Conservation (phyloP, 1,140 invertebrate genomes). For the Lithobius niger region DNA sequence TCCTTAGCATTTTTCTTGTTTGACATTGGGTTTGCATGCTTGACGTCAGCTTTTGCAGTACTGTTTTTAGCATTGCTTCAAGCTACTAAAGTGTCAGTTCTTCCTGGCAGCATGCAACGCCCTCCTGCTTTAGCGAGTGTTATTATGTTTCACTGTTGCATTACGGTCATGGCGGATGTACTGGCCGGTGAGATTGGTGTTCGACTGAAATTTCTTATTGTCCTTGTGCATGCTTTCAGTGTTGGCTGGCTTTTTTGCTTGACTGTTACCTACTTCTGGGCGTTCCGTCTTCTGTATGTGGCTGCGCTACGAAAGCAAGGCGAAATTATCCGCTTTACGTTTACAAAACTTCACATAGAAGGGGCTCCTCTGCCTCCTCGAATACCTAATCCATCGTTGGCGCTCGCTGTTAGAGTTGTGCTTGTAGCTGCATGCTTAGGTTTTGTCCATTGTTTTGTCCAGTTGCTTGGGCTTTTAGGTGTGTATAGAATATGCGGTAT, state of each 20-base stretch:
- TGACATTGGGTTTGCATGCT: conserved; percentile 63
- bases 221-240: not conserved
- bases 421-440: conserved; percentile 69
- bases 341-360: conserved; percentile 28
- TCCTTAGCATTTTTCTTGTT: conserved; percentile 65
- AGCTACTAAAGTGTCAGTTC: conserved; percentile 38
- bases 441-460: conserved; percentile 59
- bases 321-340: conserved; percentile 28
- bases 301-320: conserved; percentile 31
- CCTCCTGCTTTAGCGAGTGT: conserved; percentile 56
- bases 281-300: conserved; percentile 44
- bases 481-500: conserved; percentile 39
- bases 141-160: conserved; percentile 56
- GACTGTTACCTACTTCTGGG: conserved; percentile 66
- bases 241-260: conserved; percentile 48
- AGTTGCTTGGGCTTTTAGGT: conserved; percentile 67
- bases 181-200: conserved; percentile 34
- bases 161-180: conserved; percentile 65
- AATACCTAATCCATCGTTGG: conserved; percentile 37
- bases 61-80: conserved; percentile 68
- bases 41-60: conserved; percentile 70
- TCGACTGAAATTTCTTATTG: conserved; percentile 15
- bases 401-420: conserved; percentile 67
- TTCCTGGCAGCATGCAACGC: conserved; percentile 36
- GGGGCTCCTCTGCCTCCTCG: conserved; percentile 20